Evolutionary conservation across 1,140 invertebrate species (phyloP).

Genomic region (Neodiprion lecontei): DNA sequence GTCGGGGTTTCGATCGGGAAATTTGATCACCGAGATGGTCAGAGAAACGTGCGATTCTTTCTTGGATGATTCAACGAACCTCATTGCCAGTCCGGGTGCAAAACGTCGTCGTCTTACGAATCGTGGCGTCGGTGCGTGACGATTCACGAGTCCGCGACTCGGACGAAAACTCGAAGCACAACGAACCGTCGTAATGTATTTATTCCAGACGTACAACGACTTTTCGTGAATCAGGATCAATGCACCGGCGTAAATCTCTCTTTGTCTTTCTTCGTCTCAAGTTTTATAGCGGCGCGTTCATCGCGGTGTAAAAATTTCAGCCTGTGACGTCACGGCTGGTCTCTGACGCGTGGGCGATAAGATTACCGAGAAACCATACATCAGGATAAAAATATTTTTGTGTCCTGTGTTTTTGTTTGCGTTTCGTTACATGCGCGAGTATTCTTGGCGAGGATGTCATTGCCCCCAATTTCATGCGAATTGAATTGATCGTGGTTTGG

Average conservation of each 20-base stretch:
- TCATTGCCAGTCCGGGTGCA: neutral
- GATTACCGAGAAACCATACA: neutral
- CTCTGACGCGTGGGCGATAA: neutral
- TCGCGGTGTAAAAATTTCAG: neutral
- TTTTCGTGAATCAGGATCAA: neutral
- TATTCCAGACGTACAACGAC: neutral
- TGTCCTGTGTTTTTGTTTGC: no score
- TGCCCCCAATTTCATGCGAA: no score
- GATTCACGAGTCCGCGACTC: neutral
- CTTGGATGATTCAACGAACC: neutral
- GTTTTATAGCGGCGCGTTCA: neutral
- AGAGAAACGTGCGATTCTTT: no score
- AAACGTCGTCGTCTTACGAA: neutral
- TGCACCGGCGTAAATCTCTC: neutral
- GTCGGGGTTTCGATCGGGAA: no score
- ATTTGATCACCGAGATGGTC: no score
- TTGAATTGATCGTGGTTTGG: no score
- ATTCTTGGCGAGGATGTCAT: no score
- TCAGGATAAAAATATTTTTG: neutral
- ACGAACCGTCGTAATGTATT: neutral
- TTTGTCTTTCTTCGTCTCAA: neutral
- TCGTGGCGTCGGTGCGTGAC: neutral
- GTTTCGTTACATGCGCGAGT: no score
- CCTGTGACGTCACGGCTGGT: neutral
- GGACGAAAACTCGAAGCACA: no score